Evolutionary conservation across 2,888 invertebrate genomes (phyloP), one percentile per base, ranked within the genome.

Genomic region (Scaptomyza polygonia): DNA sequence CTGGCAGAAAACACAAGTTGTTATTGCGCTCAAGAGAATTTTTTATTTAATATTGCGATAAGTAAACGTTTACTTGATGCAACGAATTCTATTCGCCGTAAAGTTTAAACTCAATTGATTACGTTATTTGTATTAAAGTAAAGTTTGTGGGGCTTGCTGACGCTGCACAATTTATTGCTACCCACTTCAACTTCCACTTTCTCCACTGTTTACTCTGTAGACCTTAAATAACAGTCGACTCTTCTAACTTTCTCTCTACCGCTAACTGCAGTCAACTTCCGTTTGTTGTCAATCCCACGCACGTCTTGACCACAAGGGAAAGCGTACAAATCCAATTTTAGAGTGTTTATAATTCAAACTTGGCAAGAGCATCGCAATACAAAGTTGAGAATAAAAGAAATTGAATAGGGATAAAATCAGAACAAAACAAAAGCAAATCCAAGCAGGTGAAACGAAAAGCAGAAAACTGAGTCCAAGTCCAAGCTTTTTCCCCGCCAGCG

Each of bases 331-430:
- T 75, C 86, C 82, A 81, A 72, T 78, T 78, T 61, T 58, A 66
- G 66, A 67, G 68, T 66, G 79, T 69, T 82, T 80, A 65, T 85
- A 79, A 82, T 79, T 79, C 79, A 81, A 75, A 73, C 54, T 69
- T 59, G 57, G 43, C 47, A 9, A 52, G 39, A 32, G 59, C 49
- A 39, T 43, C 30, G 18, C 42, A 53, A 36, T 40, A 42, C 29
- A 44, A n/a, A 48, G 32, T 14, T 8, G 30, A 40, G 43, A 52
- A 7, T 52, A 40, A 57, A 39, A 27, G 25, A 25, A 3, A 25
- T 5, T 5, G 25, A 3, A 9, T 27, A 39, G 57, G 29, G 40
- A 25, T 25, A 1, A 5, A 25, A 30, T 21, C 36, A 32, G 54
- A 40, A 54, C 29, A 18, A 21, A 53, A 69, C n/a, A 14, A 54